A percentile compares a stretch with the other conserved stretches of the same genome.
These are phyloP conservation scores for Tetheella fluctuosa DNA, from an alignment of 2,888 invertebrate species.

Conservation along the genomic window DNA sequence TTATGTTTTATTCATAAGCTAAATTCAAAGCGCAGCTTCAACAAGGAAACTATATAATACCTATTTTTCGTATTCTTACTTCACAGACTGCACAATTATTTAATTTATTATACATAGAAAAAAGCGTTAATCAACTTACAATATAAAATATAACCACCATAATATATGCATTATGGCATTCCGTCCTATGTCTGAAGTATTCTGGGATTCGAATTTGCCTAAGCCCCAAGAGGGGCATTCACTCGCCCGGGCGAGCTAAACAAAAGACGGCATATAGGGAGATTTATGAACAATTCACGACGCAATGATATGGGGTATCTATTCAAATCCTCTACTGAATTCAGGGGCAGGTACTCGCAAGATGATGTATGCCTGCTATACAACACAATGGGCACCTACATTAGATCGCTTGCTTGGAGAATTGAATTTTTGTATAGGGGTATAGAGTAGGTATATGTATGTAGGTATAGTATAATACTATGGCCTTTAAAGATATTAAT, in stretches of 20 bases:
- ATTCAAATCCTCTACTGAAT: conserved; percentile 72
- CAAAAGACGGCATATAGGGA: conserved; percentile 75
- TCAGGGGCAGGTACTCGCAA: conserved; percentile 63
- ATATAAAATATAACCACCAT: conserved; percentile 30
- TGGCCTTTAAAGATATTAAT: background rate
- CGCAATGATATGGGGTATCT: conserved; percentile 78
- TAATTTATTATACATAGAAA: background rate
- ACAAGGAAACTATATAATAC: background rate
- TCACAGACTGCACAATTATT: background rate
- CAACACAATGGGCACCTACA: conserved; percentile 56
- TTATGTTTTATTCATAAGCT: background rate
- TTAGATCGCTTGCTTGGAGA: conserved; percentile 43
- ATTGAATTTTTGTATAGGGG: conserved; percentile 58
- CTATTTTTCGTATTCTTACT: no score
- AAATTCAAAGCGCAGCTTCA: background rate
- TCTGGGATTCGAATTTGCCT: conserved; percentile 57
- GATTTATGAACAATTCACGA: conserved; percentile 80
- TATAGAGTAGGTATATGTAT: no score
- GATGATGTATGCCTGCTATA: conserved; percentile 64
- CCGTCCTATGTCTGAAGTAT: conserved; percentile 45
- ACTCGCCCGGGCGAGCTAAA: conserved; percentile 61
- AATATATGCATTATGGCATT: conserved; percentile 34
- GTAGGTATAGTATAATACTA: background rate
- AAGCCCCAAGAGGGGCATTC: conserved; percentile 57
- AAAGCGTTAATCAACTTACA: conserved; percentile 39